Base-by-base conservation (phyloP, 2,888 invertebrate species). In the Tupiocoris notatus region DNA sequence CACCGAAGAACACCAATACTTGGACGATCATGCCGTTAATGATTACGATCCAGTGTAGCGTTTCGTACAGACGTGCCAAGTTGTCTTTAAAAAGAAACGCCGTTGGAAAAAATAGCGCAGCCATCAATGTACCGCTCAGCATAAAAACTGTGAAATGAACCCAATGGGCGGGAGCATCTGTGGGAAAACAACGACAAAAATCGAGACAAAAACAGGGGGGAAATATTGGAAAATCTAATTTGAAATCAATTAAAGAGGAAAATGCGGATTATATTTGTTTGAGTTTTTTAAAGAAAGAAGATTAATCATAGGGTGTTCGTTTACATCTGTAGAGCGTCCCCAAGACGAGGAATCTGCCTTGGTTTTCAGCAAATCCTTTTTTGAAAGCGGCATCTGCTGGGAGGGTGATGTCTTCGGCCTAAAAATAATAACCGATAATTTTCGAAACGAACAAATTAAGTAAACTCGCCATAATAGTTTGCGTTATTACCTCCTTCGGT, bases 361-460 rank as follows among this genome's bases (percentile, higher is more conserved):
- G 70, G 24, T 70, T 70, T 18, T 70, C 70, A 16, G 23, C 17
- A 25, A 59, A 70, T 1, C 70, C 70, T 70, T 24, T 70, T 17
- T 70, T 23, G 24, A 18, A 58, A 2, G 70, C 70, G n/a, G 39
- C 56, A 9, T 67, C 56, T 1, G 39, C 67, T 20, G 67, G 21
- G 56, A 67, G 17, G 39, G 12, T 7, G 12, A 39, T 12, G 6
- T 39, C 39, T 39, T 39, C 39, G 39, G 3, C 39, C 39, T 39
- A 12, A 39, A 39, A 39, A 39, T 7, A 39, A 39, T 39, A 12
- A 39, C 39, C 6, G 39, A 39, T 7, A 39, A 39, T 39, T 12
- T 12, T 39, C 39, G 12, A 39, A 39, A 39, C n/a, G n/a, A n/a
- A n/a, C n/a, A 39, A 39, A 39, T 39, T 39, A 12, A 39, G 12